phyloP scores from a whole-genome alignment of 2,113 vertebrate species.

The Percina caprodes region DNA sequence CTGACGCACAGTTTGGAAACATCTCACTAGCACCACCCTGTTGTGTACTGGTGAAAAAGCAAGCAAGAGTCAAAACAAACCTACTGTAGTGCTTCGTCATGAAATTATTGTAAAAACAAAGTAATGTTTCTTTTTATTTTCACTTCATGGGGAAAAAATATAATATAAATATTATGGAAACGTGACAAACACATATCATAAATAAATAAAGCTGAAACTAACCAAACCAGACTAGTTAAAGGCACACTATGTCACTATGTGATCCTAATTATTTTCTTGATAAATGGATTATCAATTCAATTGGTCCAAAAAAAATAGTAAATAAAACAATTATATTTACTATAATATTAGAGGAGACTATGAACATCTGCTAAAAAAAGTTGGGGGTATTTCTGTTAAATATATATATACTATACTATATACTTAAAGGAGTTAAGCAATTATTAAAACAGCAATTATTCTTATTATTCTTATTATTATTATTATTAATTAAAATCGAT shows the following conservation, averaged over 20 bases:
- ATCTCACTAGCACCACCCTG: constrained; percentile 32
- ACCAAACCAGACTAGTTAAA: too few relatives aligned
- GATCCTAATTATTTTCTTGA: too few relatives aligned
- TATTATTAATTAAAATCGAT: too few relatives aligned
- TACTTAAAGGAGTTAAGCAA: too few relatives aligned
- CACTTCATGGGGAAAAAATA: neutral
- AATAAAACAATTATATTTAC: neutral
- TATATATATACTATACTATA: too few relatives aligned
- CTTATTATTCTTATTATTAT: too few relatives aligned
- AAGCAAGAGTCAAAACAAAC: neutral
- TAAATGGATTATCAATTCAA: neutral
- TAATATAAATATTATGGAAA: neutral
- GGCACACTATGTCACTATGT: too few relatives aligned
- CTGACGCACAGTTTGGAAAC: neutral
- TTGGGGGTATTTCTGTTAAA: neutral
- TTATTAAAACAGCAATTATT: too few relatives aligned
- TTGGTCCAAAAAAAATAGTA: neutral
- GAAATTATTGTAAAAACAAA: neutral
- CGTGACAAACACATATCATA: too few relatives aligned
- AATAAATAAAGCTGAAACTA: neutral
- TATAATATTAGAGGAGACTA: neutral
- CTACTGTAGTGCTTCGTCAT: neutral
- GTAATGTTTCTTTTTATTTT: too few relatives aligned
- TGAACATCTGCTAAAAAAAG: neutral
- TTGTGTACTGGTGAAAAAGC: constrained; percentile 22